phyloP scores from a whole-genome alignment of 2,113 vertebrate species.

The Pteropus alecto region DNA sequence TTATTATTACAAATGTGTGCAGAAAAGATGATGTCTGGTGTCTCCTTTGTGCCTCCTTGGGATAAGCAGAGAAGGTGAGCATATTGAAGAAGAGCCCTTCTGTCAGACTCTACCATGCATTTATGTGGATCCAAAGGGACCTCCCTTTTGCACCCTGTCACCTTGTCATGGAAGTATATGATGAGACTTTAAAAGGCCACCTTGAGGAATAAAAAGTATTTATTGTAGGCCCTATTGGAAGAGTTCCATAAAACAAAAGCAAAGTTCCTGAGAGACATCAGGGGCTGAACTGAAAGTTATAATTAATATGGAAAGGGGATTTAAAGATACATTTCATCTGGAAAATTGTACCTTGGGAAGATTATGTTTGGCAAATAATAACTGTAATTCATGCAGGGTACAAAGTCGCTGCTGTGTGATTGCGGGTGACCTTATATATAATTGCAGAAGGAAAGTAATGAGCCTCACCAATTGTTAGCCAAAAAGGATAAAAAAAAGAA shows the following conservation, averaged over 20 bases:
- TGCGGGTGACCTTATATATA: not conserved
- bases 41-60: not conserved
- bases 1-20: no score
- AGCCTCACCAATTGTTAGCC: not conserved
- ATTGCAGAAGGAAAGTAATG: not conserved
- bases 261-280: not conserved
- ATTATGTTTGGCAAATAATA: not conserved
- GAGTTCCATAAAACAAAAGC: not conserved
- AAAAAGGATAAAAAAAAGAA: not conserved
- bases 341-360: not conserved
- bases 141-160: not conserved
- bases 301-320: constrained; percentile 13
- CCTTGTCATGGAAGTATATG: not conserved
- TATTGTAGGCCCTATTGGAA: not conserved
- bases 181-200: not conserved
- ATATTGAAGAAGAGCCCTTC: not conserved
- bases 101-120: not conserved
- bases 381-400: not conserved
- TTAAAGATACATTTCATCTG: not conserved
- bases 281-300: not conserved
- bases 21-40: not conserved
- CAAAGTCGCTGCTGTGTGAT: not conserved
- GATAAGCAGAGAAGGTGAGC: not conserved
- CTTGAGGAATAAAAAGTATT: not conserved
- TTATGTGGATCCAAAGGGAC: not conserved